Conservation (phyloP, 2,797 vertebrate species). For the Mormyrops boulengeri region DNA sequence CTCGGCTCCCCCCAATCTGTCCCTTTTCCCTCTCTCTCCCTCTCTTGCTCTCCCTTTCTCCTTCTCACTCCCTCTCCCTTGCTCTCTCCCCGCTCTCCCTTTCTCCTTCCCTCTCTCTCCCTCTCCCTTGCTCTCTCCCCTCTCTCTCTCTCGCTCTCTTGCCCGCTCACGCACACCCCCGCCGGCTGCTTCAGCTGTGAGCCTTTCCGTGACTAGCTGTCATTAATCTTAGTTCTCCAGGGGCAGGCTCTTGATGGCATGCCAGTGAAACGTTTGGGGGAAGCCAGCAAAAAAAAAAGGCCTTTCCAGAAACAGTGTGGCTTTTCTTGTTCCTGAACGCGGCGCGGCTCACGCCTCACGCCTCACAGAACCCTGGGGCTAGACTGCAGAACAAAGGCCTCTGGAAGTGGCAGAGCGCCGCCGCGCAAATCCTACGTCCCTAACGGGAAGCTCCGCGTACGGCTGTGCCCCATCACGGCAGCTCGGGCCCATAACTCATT, state of each 20-base stretch:
- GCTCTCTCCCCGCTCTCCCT: too few species aligned
- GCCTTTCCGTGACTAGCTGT: conserved; percentile 73
- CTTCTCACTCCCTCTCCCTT: too few species aligned
- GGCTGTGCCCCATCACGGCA: not conserved
- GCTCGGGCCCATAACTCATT: not conserved
- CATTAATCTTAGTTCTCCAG: conserved; percentile 70
- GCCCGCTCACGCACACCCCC: not conserved
- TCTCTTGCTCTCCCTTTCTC: too few species aligned
- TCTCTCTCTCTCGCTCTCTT: not conserved
- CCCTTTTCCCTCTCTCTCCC: not conserved
- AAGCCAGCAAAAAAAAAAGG: conserved; percentile 51
- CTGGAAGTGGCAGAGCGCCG: conserved; percentile 31
- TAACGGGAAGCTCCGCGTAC: not conserved
- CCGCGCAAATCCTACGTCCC: not conserved
- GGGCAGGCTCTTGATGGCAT: conserved; percentile 65
- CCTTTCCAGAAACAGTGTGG: conserved; percentile 54
- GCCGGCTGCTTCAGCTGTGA: conserved; percentile 36
- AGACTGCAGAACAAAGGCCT: conserved; percentile 43
- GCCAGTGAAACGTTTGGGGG: conserved; percentile 48
- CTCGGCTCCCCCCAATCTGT: conserved; percentile 27
- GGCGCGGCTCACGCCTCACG: conserved; percentile 36
- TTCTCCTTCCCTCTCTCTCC: not conserved
- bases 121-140: not conserved
- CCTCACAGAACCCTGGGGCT: conserved; percentile 44
- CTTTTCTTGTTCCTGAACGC: conserved; percentile 58